A percentile compares a stretch with the other conserved stretches of the same genome.
Conservation (phyloP, 2,888 invertebrate species). For the Drosophila yooni region DNA sequence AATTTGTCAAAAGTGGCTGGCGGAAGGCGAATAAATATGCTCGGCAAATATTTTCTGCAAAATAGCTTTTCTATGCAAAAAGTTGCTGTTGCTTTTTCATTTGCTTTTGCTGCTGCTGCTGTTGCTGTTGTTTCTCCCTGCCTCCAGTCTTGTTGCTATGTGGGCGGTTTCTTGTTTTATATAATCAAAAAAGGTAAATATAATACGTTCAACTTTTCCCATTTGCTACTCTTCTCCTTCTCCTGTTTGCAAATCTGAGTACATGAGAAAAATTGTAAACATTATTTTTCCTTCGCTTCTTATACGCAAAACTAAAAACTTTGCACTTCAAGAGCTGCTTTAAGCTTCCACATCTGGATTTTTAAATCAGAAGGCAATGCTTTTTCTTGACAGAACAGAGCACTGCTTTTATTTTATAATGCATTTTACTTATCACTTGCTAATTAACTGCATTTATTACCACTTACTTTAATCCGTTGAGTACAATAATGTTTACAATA, state of each 20-base stretch:
- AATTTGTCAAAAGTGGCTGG: conserved; percentile 75
- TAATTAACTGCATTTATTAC: conserved; percentile 32
- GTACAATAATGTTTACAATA: not conserved
- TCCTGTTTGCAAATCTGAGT: conserved; percentile 33
- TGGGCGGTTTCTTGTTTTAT: conserved; percentile 43
- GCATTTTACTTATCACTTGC: conserved; percentile 32
- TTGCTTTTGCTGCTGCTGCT: conserved; percentile 19
- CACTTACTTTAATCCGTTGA: conserved; percentile 4
- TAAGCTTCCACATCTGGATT: not conserved
- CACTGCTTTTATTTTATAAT: conserved; percentile 3
- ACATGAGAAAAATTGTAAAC: conserved; percentile 53
- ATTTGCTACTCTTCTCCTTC: conserved; percentile 31
- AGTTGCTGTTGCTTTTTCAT: conserved; percentile 44
- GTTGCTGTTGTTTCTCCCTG: conserved; percentile 8
- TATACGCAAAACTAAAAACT: conserved; percentile 32
- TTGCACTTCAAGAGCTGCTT: conserved; percentile 13
- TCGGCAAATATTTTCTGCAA: conserved; percentile 68
- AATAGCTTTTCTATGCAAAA: conserved; percentile 68
- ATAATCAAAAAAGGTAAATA: conserved; percentile 52
- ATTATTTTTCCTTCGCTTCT: conserved; percentile 43
- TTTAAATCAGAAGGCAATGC: not conserved
- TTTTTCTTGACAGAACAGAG: not conserved
- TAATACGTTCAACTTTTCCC: conserved; percentile 62
- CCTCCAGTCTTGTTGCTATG: conserved; percentile 45
- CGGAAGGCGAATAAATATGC: conserved; percentile 67